Base-by-base conservation (phyloP, 2,797 vertebrate species). In the Etheostoma perlongum region DNA sequence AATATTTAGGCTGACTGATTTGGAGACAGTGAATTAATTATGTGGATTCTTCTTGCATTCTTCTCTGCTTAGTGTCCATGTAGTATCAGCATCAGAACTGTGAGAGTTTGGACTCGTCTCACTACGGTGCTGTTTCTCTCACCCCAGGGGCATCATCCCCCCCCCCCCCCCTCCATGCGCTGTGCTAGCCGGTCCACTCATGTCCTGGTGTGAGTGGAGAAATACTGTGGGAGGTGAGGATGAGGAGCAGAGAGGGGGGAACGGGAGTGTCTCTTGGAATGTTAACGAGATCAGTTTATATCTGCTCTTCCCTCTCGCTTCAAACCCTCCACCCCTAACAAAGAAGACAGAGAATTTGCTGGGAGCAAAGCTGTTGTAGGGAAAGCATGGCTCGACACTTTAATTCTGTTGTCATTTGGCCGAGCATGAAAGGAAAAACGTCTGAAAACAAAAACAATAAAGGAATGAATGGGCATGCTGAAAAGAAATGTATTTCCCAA, bases 221-320 rank as follows among this genome's bases (percentile, higher is more conserved):
- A 82, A 71, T 77, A 80, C 61, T 74, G 88, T 78, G 76, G 82
- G 86, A 84, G 85, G 84, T 73, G 81, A 85, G 72, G 80, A 84
- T 16, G 82, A 80, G 82, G 66, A 84, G 79, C 62, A 54, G 60
- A 44, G 51, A 21, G 76, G 67, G 76, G 76, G 74, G 71, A 15
- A 44, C 70, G 66, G 85, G 88, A 89, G 90, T 66, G 83, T 94
- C 88, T 95, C 88, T 90, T 88, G 93, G 94, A 95, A 96, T 96
- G 93, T 95, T 95, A 95, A 95, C 94, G 92, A 95, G 94, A 93
- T 92, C 90, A 91, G 81, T 95, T 92, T 73, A 92, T 93, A 93
- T 93, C 90, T 91, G 86, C 86, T 88, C 88, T 81, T 88, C 83
- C 83, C 83, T 86, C 88, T 85, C 75, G 79, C 88, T 76, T 77